A percentile compares a stretch with the other conserved stretches of the same genome.
Conservation (phyloP, 2,797 vertebrate genomes). For the Saxicola maurus region DNA sequence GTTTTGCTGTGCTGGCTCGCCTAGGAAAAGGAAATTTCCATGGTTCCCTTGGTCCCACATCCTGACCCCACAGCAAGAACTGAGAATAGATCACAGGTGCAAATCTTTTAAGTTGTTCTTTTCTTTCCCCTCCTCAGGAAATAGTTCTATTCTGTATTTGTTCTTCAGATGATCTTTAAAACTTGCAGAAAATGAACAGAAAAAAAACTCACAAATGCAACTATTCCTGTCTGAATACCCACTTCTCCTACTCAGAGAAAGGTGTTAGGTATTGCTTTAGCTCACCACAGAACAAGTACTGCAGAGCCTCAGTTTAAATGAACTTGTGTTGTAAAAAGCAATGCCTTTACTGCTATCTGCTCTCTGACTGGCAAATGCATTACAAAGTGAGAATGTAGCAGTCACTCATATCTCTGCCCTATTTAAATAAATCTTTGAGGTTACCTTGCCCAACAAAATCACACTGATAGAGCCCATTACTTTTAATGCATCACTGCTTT, state of each 20-base stretch:
- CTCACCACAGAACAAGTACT: background rate
- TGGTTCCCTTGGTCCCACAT: background rate
- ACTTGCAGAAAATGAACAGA: background rate
- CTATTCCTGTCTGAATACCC: background rate
- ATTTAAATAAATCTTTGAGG: conserved; percentile 45
- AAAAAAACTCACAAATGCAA: background rate
- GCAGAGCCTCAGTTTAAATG: background rate
- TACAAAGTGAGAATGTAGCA: background rate
- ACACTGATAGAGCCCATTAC: background rate
- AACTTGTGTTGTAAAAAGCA: background rate
- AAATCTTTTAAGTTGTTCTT: background rate
- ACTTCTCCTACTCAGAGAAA: background rate
- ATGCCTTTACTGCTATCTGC: background rate
- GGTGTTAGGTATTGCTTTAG: background rate
- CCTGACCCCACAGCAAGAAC: background rate
- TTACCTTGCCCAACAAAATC: conserved; percentile 34
- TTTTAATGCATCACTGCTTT: background rate
- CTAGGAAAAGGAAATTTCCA: conserved; percentile 35
- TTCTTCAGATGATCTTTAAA: background rate
- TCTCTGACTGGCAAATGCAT: background rate
- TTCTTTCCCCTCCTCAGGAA: background rate
- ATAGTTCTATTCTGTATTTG: background rate
- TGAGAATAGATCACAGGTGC: background rate
- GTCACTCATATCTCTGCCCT: conserved; percentile 1
- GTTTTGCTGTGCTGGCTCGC: background rate